Percentiles rank a stretch among this genome's conserved stretches.
Evolutionary conservation across 2,797 vertebrate species (phyloP).

Genomic region (Zenarchopterus dispar): DNA sequence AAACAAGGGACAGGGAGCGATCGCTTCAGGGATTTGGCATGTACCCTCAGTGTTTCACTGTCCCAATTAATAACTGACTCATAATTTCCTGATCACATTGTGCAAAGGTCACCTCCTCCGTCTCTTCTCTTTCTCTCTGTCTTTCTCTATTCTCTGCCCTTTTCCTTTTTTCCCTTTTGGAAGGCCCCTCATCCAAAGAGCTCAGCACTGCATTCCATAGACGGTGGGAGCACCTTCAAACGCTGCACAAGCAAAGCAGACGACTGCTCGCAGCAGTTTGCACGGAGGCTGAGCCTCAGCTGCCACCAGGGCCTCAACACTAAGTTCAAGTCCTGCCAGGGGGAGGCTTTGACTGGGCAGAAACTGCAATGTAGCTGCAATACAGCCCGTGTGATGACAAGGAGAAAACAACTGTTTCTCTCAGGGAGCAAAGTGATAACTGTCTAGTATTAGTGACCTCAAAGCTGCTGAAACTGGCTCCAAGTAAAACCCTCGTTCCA

Average conservation of each 20-base stretch:
- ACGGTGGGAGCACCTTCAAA: constrained; percentile 78
- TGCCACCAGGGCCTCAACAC: constrained; percentile 62
- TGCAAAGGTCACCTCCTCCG: constrained; percentile 74
- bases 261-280: constrained; percentile 34
- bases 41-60: constrained; percentile 51
- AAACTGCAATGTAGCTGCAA: constrained; percentile 61
- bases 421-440: constrained; percentile 67
- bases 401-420: constrained; percentile 68
- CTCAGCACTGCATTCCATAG: constrained; percentile 78
- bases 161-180: constrained; percentile 69
- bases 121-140: constrained; percentile 16
- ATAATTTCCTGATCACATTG: constrained; percentile 79
- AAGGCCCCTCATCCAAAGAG: constrained; percentile 77
- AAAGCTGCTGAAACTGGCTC: constrained; percentile 61
- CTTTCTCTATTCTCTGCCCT: constrained; percentile 41
- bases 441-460: constrained; percentile 69
- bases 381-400: constrained; percentile 72
- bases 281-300: constrained; percentile 63
- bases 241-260: constrained; percentile 40
- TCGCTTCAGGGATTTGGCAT: constrained; percentile 1
- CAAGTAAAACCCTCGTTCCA: constrained; percentile 68
- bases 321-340: constrained; percentile 35
- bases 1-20: background rate
- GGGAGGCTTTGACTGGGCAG: constrained; percentile 54
- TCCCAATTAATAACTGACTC: constrained; percentile 77